Evolutionary conservation across 2,888 invertebrate genomes (phyloP).

Genomic region (Adineta ricciae): DNA sequence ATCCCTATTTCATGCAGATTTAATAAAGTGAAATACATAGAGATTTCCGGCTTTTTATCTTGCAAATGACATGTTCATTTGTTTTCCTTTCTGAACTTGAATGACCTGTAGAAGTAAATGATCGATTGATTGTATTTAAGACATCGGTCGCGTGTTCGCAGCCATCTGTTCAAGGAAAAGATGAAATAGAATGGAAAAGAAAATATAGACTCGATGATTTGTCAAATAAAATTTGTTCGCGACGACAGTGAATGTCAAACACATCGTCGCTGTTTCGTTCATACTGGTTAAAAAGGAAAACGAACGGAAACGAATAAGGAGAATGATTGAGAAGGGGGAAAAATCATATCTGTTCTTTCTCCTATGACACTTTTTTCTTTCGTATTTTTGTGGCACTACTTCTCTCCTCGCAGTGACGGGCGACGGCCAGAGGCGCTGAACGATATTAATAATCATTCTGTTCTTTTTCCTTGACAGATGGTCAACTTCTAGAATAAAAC

Average conservation of each 20-base stretch:
- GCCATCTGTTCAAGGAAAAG: background rate
- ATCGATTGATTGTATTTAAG: background rate
- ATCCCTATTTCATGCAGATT: background rate
- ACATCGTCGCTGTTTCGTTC: background rate
- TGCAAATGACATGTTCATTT: background rate
- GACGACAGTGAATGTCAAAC: background rate
- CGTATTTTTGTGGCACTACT: background rate
- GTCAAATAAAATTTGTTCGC: background rate
- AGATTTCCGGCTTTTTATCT: background rate
- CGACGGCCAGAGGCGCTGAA: background rate
- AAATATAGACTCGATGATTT: background rate
- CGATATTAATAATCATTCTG: background rate
- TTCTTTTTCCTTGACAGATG: conserved; percentile 7
- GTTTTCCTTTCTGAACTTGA: background rate
- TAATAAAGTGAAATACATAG: background rate
- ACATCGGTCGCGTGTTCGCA: background rate
- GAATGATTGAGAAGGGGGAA: background rate
- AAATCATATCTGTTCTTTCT: background rate
- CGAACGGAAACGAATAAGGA: background rate
- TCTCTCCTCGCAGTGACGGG: background rate
- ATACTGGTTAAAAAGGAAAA: background rate
- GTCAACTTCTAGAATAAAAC: background rate
- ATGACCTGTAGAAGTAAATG: background rate
- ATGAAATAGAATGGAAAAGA: background rate
- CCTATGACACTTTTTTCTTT: background rate